Evolutionary conservation across 2,113 vertebrate species (phyloP), one percentile per base, ranked within the genome.

Genomic region (Syngnathus floridae): DNA sequence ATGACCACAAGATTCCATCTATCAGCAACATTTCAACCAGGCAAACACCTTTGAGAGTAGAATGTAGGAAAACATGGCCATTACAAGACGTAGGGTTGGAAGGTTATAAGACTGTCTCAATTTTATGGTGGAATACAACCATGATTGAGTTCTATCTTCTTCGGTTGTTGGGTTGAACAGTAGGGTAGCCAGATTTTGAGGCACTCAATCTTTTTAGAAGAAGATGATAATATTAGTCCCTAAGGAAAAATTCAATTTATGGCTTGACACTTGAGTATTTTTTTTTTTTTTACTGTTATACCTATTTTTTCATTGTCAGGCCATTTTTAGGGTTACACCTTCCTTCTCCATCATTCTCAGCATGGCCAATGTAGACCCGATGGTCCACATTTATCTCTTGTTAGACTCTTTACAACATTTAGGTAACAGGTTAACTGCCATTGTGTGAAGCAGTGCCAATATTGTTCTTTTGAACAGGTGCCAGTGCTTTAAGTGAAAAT

Each of bases 241-340:
- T 8, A 10, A 19, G 35, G 55, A 36, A 16, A 57, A 57, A 37
- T 57, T 36, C 16, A 9, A 36, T 57, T 78, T 72, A 79, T 79
- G 36, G 67, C 71, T 11, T 66, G 78, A 82, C 72, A 66, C 62
- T 41, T 54, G 64, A 71, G 51, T 65, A 75, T 59, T 38, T 19
- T 11, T 69, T 74, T 46, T 22, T 61, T 67, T 67, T 66, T 67
- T 9, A 35, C 17, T 40, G 41, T 26, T 9, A 41, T 49, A 14
- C 26, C 26, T 31, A 31, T 65, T 22, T 26, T 56, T 21, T 63
- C 1, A 1, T 59, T 41, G 17, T 49, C 68, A 56, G 81, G 71
- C 73, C 81, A 74, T 31, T 65, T 48, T 67, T 51, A 38, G 75
- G 73, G 75, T 71, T 69, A 19, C 16, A 65, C 72, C 69, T 77